Percentiles rank a stretch among this genome's conserved stretches.
phyloP scores from a whole-genome alignment of 2,113 vertebrate species.

The Trichechus manatus region DNA sequence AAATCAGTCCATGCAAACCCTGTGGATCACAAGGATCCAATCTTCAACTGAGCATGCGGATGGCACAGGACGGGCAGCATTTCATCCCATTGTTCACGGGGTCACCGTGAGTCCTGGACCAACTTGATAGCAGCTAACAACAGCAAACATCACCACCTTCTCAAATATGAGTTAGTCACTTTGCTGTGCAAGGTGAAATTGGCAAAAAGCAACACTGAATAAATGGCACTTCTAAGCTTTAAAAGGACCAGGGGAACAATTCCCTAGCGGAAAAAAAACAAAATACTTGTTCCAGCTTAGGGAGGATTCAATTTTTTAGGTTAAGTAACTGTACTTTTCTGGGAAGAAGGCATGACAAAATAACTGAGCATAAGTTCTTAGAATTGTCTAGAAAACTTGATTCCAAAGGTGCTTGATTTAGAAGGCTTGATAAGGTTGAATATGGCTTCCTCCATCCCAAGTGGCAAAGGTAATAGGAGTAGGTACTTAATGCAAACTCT shows the following conservation, averaged over 20 bases:
- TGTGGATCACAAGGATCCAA: too few species aligned
- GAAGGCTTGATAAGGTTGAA: fast-evolving
- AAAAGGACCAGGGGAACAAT: not conserved
- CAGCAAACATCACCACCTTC: not conserved
- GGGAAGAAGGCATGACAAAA: not conserved
- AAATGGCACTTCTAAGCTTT: not conserved
- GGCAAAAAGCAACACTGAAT: not conserved
- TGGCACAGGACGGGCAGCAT: too few species aligned
- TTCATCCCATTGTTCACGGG: too few species aligned
- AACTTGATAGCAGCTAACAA: too few species aligned
- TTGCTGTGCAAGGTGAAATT: not conserved
- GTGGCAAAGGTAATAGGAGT: not conserved
- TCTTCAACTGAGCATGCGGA: too few species aligned
- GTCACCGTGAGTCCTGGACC: too few species aligned
- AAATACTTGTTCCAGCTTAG: too few species aligned
- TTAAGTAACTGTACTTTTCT: not conserved
- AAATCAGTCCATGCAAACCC: too few species aligned
- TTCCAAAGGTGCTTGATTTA: not conserved
- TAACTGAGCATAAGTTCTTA: not conserved
- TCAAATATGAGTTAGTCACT: not conserved
- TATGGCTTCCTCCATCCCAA: not conserved
- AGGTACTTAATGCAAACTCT: too few species aligned
- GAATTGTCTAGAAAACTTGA: not conserved
- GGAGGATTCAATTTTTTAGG: not conserved
- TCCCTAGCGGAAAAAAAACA: fast-evolving